A percentile compares a stretch with the other conserved stretches of the same genome.
These are phyloP conservation scores for Todiramphus saurophagus DNA, from an alignment of 2,113 vertebrate species.

Conservation along the genomic window DNA sequence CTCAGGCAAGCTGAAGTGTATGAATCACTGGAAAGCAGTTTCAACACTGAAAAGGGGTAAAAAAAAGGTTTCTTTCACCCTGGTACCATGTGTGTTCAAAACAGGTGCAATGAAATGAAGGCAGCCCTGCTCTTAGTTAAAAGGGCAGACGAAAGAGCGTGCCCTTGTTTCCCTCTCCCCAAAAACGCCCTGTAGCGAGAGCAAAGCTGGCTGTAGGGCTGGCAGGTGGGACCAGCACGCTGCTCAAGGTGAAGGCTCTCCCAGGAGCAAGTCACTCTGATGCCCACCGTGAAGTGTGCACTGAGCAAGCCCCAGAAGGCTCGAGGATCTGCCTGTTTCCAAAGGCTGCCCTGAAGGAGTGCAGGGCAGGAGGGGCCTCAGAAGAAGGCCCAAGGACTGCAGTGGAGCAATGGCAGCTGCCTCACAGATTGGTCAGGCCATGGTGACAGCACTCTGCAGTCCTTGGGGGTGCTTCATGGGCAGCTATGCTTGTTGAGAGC, in stretches of 20 bases:
- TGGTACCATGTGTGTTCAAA: background rate
- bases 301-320: background rate
- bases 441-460: background rate
- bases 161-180: background rate
- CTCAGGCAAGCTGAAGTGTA: background rate
- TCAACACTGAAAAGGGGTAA: background rate
- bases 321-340: too few species aligned
- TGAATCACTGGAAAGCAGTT: background rate
- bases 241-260: too few species aligned
- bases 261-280: too few species aligned
- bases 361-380: background rate
- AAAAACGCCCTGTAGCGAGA: accelerated
- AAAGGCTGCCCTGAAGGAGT: background rate
- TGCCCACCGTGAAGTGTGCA: accelerated
- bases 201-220: background rate
- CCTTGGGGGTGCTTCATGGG: background rate
- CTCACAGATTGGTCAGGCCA: background rate
- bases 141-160: accelerated
- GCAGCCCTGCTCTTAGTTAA: background rate
- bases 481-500: too few species aligned
- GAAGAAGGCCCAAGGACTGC: background rate
- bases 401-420: accelerated
- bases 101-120: background rate
- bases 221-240: accelerated
- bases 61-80: background rate